Evolutionary conservation across 2,797 vertebrate genomes (phyloP), one percentile per base, ranked within the genome.

Genomic region (Chromis chromis): DNA sequence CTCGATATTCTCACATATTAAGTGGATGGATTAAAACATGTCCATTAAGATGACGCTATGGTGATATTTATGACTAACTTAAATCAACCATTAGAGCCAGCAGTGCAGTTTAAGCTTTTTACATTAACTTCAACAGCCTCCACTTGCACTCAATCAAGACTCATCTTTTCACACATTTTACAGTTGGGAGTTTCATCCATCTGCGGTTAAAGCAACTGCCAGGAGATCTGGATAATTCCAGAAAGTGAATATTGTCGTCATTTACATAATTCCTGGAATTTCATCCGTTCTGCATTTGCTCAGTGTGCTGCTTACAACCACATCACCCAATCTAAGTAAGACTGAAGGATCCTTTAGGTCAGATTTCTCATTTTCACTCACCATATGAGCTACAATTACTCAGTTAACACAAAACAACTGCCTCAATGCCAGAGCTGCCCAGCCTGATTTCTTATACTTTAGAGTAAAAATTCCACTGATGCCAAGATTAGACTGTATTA

Each of bases 51-150:
- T 27, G 48, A 50, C 9, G 1, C 10, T 21, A 16, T 36, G 48
- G 44, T n/a, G 8, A 50, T 8, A 61, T 53, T 61, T 52, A 28
- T 25, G 40, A 25, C 52, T 14, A 17, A 61, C 21, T n/a, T 42
- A 60, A 52, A 60, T 70, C n/a, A 19, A 42, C 31, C 33, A 25
- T 46, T 36, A 54, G n/a, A 62, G 28, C 40, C 25, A 28, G 9
- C 48, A 8, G 19, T 56, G 53, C 27, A 44, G 50, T 71, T 49
- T 50, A 24, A 50, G 24, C 52, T 54, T 65, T 19, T 44, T 24
- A 42, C 19, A 44, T 31, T 17, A 6, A 25, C 9, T 28, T 42
- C 19, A n/a, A 42, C 4, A 33, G 36, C 54, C 31, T 55, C 22
- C 19, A 13, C 42, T 33, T 12, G 25, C 31, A 62, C 44, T 50